A percentile compares a stretch with the other conserved stretches of the same genome.
phyloP scores from a whole-genome alignment of 2,888 invertebrate genomes.

The Diadegma fenestrale region DNA sequence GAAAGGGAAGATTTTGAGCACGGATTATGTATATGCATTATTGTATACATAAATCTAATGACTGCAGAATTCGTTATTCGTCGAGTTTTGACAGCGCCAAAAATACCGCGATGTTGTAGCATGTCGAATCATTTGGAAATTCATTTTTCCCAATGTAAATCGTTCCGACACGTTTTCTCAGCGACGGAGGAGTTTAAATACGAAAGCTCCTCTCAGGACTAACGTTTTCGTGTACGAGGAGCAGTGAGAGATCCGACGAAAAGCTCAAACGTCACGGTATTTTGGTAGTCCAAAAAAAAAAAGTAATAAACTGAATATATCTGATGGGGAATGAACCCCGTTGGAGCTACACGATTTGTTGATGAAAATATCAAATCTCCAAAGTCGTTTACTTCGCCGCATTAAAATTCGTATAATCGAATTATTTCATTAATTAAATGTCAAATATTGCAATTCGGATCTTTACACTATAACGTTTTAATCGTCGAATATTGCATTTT shows the following conservation, averaged over 20 bases:
- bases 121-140: background rate
- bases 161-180: background rate
- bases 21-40: constrained; percentile 38
- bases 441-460: constrained; percentile 61
- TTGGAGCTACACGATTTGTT: constrained; percentile 16
- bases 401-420: constrained; percentile 39
- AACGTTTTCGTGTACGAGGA: background rate
- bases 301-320: constrained; percentile 36
- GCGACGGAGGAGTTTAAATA: background rate
- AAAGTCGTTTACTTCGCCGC: constrained; percentile 54
- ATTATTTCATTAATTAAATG: constrained; percentile 40
- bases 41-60: constrained; percentile 42
- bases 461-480: constrained; percentile 58
- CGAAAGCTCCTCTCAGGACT: background rate
- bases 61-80: constrained; percentile 26
- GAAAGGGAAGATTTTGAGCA: constrained; percentile 59
- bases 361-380: constrained; percentile 27
- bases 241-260: background rate
- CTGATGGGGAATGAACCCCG: constrained; percentile 53
- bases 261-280: constrained; percentile 25
- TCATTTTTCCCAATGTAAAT: background rate
- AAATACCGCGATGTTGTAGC: constrained; percentile 5
- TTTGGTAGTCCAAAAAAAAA: background rate
- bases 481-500: constrained; percentile 60
- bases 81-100: constrained; percentile 27